phyloP scores from a whole-genome alignment of 2,888 invertebrate genomes.

The Chrysopilus asiliformis region DNA sequence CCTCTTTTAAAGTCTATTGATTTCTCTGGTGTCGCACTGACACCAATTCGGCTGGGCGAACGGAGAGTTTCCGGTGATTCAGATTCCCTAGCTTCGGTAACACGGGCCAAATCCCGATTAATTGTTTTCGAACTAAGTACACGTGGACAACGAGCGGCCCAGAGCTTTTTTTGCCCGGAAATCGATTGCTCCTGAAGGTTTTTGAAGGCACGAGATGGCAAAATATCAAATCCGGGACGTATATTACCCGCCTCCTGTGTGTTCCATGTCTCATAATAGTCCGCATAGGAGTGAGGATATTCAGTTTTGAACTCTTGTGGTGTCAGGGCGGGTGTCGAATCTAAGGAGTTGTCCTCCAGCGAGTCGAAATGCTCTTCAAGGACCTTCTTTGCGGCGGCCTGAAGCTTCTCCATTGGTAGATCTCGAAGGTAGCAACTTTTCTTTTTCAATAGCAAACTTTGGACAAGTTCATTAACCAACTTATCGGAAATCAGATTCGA shows the following conservation, averaged over 20 bases:
- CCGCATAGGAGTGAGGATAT: constrained; percentile 36
- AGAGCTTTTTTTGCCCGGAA: constrained; percentile 34
- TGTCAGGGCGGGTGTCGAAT: constrained; percentile 38
- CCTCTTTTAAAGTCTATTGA: constrained; percentile 21
- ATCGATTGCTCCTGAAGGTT: constrained; percentile 38
- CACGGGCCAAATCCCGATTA: constrained; percentile 37
- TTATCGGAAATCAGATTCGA: constrained; percentile 39
- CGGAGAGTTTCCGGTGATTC: constrained; percentile 31
- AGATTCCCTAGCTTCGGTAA: constrained; percentile 28
- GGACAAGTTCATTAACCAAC: constrained; percentile 44
- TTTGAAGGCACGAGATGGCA: constrained; percentile 46
- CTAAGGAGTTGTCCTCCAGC: constrained; percentile 35
- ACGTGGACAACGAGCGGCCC: constrained; percentile 48
- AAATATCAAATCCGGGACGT: constrained; percentile 34
- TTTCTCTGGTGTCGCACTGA: constrained; percentile 13
- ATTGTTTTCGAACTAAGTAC: constrained; percentile 46
- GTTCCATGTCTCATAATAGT: constrained; percentile 45
- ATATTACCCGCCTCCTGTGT: constrained; percentile 17
- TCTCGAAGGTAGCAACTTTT: constrained; percentile 41
- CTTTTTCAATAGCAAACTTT: constrained; percentile 42
- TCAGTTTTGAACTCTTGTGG: constrained; percentile 36
- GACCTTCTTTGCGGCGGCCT: constrained; percentile 43
- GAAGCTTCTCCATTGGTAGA: constrained; percentile 43
- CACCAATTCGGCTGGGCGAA: constrained; percentile 18
- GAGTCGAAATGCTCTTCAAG: constrained; percentile 43